Evolutionary conservation across 2,797 vertebrate species (phyloP).

Genomic region (Anguilla marmorata): DNA sequence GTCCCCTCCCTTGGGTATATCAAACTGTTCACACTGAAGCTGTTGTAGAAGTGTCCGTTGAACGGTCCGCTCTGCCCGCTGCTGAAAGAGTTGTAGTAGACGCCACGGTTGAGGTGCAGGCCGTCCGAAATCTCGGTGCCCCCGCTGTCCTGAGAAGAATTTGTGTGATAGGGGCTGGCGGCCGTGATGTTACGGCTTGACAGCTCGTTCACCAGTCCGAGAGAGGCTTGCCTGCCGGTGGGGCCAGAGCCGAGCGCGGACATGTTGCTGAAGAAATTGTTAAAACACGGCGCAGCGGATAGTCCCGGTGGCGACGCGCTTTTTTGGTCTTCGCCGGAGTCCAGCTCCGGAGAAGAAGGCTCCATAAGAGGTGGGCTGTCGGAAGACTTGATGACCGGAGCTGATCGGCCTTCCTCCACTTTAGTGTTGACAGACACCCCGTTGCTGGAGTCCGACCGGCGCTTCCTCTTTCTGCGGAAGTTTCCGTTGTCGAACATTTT

Average conservation of each 20-base stretch:
- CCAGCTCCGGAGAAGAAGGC: conserved; percentile 78
- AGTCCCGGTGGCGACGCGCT: conserved; percentile 71
- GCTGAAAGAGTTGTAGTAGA: conserved; percentile 87
- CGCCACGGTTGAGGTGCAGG: conserved; percentile 74
- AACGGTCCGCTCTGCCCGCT: conserved; percentile 81
- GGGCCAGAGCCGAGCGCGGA: conserved; percentile 71
- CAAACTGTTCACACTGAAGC: conserved; percentile 93
- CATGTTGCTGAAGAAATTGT: conserved; percentile 91
- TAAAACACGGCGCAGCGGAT: conserved; percentile 80
- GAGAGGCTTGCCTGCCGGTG: conserved; percentile 69
- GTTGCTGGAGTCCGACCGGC: conserved; percentile 80
- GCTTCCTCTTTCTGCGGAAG: conserved; percentile 93
- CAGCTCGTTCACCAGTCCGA: conserved; percentile 80
- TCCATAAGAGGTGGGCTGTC: conserved; percentile 71
- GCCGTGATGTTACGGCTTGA: conserved; percentile 85
- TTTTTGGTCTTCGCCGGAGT: conserved; percentile 77
- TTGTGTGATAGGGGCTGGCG: conserved; percentile 77
- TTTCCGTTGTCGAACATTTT: conserved; percentile 99
- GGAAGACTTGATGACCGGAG: conserved; percentile 60
- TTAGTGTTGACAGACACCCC: conserved; percentile 63
- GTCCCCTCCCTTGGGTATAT: conserved; percentile 92
- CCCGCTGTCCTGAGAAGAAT: conserved; percentile 59
- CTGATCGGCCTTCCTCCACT: conserved; percentile 71
- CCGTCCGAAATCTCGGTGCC: conserved; percentile 64
- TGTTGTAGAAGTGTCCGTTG: conserved; percentile 90